Evolutionary conservation across 2,888 invertebrate genomes (phyloP), one percentile per base, ranked within the genome.

Genomic region (Ceratothoa steindachneri): DNA sequence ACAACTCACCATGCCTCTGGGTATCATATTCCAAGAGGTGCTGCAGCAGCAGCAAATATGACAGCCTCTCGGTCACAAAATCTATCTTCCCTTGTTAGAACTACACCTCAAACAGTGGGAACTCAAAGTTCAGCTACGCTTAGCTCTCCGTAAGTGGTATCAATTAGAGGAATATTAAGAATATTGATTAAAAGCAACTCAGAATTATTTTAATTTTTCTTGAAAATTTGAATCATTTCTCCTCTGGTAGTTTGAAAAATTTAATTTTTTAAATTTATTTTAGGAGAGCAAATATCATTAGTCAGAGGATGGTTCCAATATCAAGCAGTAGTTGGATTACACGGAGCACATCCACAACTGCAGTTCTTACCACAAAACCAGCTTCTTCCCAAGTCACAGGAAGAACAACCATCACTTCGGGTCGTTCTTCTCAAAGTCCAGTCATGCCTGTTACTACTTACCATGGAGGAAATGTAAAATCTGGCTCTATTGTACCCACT

Each of bases 1-100:
- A 67, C 76, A 22, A 41, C 73, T 1, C 41, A 69, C 1, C 67
- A 69, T 28, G 51, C 75, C 65, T 66, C 67, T 22, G 31, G 67
- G 9, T 77, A 77, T 53, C 79, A 79, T 51, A 77, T 79, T 24
- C 79, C 79, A n/a, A 53, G 79, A 51, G 79, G 79, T 29, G 72
- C 79, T 24, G 79, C 79, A 24, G 74, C 75, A 41, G 79, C 76
- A 19, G 79, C 79, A 15, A 79, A 79, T 65, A 79, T 79, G 76
- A 67, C 79, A 28, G 75, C 71, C 3, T 69, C 73, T 9, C 30
- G 79, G 67, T 77, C 77, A 27, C 72, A 77, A 28, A 30, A 69
- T 19, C 71, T 77, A 24, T 69, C 74, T 28, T 73, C 77, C 29
- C 71, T 77, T 41, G 69, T 74, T 29, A 66, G 77, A 29, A 73